These are phyloP conservation scores for Campylomormyrus numenius DNA, from an alignment of 2,113 vertebrate genomes.

Conservation along the genomic window DNA sequence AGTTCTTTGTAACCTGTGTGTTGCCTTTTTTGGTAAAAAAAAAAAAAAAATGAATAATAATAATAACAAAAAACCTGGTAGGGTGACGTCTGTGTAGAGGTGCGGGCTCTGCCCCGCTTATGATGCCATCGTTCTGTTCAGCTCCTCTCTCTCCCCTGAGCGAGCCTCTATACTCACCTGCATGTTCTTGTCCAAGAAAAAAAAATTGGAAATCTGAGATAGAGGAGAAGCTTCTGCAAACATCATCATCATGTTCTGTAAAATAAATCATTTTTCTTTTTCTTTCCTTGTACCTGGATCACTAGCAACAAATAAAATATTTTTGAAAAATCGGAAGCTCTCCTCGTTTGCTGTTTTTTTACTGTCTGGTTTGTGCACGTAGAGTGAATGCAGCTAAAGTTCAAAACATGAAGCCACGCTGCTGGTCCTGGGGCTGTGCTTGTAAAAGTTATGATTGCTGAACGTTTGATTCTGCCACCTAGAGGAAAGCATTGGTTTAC, in stretches of 20 bases:
- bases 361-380: not conserved
- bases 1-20: constrained; percentile 67
- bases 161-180: constrained; percentile 54
- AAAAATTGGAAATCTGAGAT: constrained; percentile 45
- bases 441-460: not conserved
- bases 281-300: constrained; percentile 63
- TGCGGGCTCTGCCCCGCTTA: constrained; percentile 23
- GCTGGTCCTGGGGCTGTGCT: not conserved
- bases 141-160: constrained; percentile 41
- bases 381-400: not conserved
- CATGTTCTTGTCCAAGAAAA: constrained; percentile 59
- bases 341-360: not conserved
- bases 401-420: not conserved
- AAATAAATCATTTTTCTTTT: constrained; percentile 56
- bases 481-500: too few species aligned
- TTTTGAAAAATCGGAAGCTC: constrained; percentile 59
- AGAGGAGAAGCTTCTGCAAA: constrained; percentile 53
- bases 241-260: constrained; percentile 58
- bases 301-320: constrained; percentile 64
- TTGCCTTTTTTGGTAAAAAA: constrained; percentile 65
- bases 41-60: constrained; percentile 43
- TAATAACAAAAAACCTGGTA: constrained; percentile 45
- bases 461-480: not conserved
- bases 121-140: constrained; percentile 45
- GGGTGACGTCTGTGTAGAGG: constrained; percentile 57